Evolutionary conservation across 2,113 vertebrate genomes (phyloP).

Genomic region (Gymnogyps californianus): DNA sequence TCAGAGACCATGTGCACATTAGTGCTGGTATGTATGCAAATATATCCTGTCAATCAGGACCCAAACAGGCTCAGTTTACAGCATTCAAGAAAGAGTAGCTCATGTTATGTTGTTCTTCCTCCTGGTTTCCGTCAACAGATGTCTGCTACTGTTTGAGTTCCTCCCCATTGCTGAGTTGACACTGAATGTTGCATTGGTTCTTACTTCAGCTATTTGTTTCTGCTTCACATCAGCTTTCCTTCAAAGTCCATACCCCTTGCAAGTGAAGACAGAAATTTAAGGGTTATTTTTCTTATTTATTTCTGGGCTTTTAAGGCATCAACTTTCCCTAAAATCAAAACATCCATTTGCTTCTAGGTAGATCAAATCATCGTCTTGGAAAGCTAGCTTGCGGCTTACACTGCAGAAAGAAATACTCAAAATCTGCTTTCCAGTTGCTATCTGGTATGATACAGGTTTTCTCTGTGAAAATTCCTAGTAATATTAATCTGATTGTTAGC

Average conservation of each 20-base stretch:
- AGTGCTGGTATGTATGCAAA: neutral
- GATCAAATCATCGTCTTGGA: neutral
- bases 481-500: neutral
- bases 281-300: neutral
- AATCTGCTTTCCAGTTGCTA: neutral
- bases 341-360: neutral
- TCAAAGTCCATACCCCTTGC: neutral
- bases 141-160: neutral
- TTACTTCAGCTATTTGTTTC: neutral
- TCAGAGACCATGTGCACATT: neutral
- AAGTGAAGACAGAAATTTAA: neutral
- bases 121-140: rapidly evolving
- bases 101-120: neutral
- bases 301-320: neutral
- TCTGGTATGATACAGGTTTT: neutral
- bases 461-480: neutral
- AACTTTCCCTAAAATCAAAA: neutral
- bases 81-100: neutral
- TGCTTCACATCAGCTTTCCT: neutral
- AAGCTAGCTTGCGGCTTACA: neutral
- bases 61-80: neutral
- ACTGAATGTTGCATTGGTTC: neutral
- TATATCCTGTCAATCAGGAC: neutral
- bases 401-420: neutral
- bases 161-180: neutral